These are phyloP conservation scores for Spicauda simplicius DNA, from an alignment of 2,888 invertebrate species.

Conservation along the genomic window DNA sequence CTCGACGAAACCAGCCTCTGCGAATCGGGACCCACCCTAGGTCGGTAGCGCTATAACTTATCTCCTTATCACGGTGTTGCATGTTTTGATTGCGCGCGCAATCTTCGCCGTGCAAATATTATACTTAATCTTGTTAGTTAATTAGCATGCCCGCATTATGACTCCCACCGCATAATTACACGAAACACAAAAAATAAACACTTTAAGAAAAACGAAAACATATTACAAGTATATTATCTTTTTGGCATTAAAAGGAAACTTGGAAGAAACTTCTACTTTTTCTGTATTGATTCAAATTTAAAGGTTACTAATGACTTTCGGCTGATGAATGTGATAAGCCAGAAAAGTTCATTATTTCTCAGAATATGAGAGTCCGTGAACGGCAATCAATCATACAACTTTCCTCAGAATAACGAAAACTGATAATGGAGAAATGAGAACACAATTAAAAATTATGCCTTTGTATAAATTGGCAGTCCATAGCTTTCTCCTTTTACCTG, in stretches of 20 bases:
- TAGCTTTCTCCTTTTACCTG: no score
- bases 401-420: background rate
- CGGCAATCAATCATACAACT: constrained; percentile 17
- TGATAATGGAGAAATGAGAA: background rate
- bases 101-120: constrained; percentile 67
- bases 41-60: constrained; percentile 67
- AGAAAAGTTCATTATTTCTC: background rate
- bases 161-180: constrained; percentile 32
- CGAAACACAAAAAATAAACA: background rate
- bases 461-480: no score
- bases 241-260: background rate
- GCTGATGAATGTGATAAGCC: no score
- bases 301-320: no score
- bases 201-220: background rate
- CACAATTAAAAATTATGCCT: background rate
- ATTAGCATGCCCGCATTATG: constrained; percentile 33
- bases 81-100: constrained; percentile 66
- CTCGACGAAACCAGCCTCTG: constrained; percentile 54
- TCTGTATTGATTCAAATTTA: no score
- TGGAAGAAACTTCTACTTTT: background rate
- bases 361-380: constrained; percentile 15
- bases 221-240: background rate
- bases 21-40: constrained; percentile 70
- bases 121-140: constrained; percentile 35
- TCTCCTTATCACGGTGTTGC: constrained; percentile 62